phyloP scores from a whole-genome alignment of 2,797 vertebrate genomes.

The Aeoliscus strigatus region DNA sequence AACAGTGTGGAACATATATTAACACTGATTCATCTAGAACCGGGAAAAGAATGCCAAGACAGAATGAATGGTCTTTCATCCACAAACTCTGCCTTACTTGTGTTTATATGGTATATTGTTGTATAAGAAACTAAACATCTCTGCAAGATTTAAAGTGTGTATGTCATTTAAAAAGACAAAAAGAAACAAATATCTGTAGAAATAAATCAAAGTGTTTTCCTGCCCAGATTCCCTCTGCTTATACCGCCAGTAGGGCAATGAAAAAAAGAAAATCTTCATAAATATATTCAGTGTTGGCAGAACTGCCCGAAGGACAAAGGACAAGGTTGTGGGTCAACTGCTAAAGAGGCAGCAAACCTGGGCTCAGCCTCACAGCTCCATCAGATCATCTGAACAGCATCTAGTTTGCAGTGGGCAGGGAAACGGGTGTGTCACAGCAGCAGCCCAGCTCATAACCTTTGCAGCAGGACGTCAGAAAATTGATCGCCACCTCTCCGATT shows the following conservation, averaged over 20 bases:
- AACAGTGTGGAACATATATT: constrained; percentile 10
- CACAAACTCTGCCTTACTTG: constrained; percentile 3
- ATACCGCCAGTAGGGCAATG: background rate
- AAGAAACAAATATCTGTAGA: too few species aligned
- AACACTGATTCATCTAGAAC: constrained; percentile 31
- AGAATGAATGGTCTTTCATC: constrained; percentile 22
- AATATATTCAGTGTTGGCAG: constrained; percentile 13
- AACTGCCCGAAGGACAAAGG: constrained; percentile 20
- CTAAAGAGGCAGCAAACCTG: constrained; percentile 26
- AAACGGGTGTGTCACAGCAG: constrained; percentile 22
- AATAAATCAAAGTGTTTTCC: too few species aligned
- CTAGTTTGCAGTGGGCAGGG: constrained; percentile 13
- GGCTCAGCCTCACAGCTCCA: constrained; percentile 13
- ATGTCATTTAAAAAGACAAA: too few species aligned
- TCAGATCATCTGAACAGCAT: constrained; percentile 25
- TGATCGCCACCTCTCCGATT: constrained; percentile 34
- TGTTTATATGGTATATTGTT: constrained; percentile 15
- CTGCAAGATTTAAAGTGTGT: too few species aligned
- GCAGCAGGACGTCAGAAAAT: constrained; percentile 20
- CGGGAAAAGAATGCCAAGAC: constrained; percentile 20
- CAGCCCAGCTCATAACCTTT: constrained; percentile 29
- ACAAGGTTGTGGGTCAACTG: constrained; percentile 38
- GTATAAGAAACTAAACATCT: background rate
- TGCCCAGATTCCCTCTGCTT: background rate
- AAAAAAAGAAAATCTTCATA: constrained; percentile 1